Conservation (phyloP, 1,140 invertebrate species). For the Chionoecetes opilio region DNA sequence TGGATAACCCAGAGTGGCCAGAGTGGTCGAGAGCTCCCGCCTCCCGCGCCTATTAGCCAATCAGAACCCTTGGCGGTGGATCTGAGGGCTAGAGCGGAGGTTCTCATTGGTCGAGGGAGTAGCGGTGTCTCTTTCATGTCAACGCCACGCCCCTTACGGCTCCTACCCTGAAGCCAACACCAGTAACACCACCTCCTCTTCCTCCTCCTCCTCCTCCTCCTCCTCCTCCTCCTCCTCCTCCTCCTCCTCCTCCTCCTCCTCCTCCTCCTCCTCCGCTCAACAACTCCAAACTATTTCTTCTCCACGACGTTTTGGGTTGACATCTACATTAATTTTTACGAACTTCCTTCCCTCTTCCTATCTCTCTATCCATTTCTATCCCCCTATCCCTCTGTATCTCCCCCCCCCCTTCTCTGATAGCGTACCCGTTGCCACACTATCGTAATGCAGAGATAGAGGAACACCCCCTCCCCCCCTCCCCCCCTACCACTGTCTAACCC, state of each 20-base stretch:
- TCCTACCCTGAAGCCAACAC: conserved; percentile 40
- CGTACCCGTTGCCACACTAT: conserved; percentile 40
- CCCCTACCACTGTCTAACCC: not conserved
- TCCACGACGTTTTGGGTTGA: conserved; percentile 46
- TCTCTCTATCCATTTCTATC: not conserved
- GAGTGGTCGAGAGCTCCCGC: conserved; percentile 67
- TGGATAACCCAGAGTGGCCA: conserved; percentile 68
- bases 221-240: too few species aligned
- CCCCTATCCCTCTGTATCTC: not conserved
- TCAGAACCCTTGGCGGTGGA: conserved; percentile 70
- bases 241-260: too few species aligned
- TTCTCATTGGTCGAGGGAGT: conserved; percentile 57
- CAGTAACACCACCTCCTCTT: not conserved
- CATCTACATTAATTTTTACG: conserved; percentile 73
- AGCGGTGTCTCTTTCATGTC: conserved; percentile 75
- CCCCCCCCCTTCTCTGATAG: conserved; percentile 53
- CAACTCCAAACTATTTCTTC: conserved; percentile 61
- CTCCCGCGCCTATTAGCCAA: conserved; percentile 54
- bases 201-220: too few species aligned
- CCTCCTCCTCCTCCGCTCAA: too few species aligned
- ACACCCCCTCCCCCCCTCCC: not conserved
- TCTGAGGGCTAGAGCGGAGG: conserved; percentile 57
- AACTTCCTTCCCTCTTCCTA: not conserved
- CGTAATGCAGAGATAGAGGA: conserved; percentile 59
- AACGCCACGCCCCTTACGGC: conserved; percentile 49